phyloP scores from a whole-genome alignment of 2,113 vertebrate genomes.

The Syrrhaptes paradoxus region DNA sequence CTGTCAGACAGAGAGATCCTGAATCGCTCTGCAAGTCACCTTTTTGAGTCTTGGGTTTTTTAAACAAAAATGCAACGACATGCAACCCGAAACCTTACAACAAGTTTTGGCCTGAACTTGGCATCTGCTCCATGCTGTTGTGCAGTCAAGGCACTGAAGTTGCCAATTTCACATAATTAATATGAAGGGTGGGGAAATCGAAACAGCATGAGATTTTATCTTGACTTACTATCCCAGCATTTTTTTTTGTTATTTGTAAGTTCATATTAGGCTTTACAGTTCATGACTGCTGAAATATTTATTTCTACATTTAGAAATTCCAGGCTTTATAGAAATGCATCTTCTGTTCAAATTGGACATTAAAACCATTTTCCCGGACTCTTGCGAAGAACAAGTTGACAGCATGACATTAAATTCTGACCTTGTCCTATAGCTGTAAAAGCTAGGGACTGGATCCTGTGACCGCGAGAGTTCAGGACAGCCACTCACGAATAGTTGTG shows the following conservation, averaged over 20 bases:
- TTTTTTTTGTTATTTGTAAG: neutral
- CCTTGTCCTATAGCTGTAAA: neutral
- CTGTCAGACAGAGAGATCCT: neutral
- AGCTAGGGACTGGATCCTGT: neutral
- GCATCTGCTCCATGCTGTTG: neutral
- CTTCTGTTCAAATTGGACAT: neutral
- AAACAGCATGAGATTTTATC: conserved; percentile 48
- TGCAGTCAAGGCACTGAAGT: conserved; percentile 12
- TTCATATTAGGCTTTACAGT: neutral
- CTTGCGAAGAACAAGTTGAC: neutral
- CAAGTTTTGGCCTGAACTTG: conserved; percentile 69
- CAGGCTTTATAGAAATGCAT: neutral
- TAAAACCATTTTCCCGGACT: neutral
- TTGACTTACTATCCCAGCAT: conserved; percentile 1
- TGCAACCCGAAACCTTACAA: conserved; percentile 1
- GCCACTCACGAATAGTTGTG: neutral
- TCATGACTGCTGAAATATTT: neutral
- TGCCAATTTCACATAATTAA: conserved; percentile 64
- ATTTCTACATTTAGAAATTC: neutral
- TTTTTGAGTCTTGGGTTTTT: neutral
- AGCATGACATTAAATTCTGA: neutral
- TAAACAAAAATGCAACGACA: neutral
- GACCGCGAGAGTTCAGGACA: neutral
- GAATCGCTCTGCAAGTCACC: neutral
- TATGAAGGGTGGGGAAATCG: conserved; percentile 40